phyloP scores from a whole-genome alignment of 1,140 invertebrate species.

The Tetragnatha versicolor region DNA sequence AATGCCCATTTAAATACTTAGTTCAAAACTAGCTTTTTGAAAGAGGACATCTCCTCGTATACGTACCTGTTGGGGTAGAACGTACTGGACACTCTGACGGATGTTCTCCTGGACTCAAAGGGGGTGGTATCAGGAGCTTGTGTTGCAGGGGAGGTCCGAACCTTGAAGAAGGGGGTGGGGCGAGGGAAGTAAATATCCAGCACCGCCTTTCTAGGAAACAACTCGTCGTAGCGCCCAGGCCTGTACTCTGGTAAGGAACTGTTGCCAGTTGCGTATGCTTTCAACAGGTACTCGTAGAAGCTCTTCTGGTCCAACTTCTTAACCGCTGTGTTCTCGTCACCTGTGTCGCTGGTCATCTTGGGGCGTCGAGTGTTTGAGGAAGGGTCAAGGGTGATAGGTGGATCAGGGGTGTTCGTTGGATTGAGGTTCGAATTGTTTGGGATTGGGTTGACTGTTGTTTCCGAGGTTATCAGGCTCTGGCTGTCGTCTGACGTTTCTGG shows the following conservation, averaged over 20 bases:
- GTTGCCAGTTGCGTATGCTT: not conserved
- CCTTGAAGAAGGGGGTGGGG: not conserved
- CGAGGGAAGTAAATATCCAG: not conserved
- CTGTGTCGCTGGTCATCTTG: slow-evolving; percentile 3
- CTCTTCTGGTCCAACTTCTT: slow-evolving; percentile 23
- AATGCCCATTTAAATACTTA: not conserved
- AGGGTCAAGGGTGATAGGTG: not conserved
- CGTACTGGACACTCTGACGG: slow-evolving; percentile 17
- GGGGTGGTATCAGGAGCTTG: not conserved
- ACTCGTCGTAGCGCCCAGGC: slow-evolving; percentile 15
- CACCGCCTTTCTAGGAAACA: slow-evolving; percentile 5
- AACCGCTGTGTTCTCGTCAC: not conserved
- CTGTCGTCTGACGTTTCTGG: no score
- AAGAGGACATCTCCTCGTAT: not conserved
- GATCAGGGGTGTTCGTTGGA: not conserved
- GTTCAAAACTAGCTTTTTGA: not conserved
- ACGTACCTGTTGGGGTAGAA: slow-evolving; percentile 39
- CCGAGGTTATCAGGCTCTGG: no score
- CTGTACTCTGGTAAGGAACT: not conserved
- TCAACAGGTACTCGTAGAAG: slow-evolving; percentile 40
- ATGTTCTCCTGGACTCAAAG: slow-evolving; percentile 35
- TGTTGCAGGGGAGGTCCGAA: not conserved
- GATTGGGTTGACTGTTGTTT: no score
- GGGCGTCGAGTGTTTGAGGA: not conserved
- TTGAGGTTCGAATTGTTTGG: no score